Percentiles rank a stretch among this genome's conserved stretches.
Evolutionary conservation across 2,888 invertebrate species (phyloP).

Genomic region (Cataglyphis altisquamis): DNA sequence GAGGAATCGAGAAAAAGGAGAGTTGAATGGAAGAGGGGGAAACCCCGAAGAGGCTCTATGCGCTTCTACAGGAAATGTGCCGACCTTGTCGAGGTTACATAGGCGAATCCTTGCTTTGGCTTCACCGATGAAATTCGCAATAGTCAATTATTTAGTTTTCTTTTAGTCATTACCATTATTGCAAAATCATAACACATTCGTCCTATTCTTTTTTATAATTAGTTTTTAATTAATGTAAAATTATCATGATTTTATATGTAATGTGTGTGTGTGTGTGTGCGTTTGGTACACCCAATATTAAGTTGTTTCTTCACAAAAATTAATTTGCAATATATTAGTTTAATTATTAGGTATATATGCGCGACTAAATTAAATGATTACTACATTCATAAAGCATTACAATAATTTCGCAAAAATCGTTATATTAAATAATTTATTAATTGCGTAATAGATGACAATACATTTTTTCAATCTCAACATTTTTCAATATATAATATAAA

Average conservation of each 20-base stretch:
- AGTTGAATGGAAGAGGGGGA: slow-evolving; percentile 59
- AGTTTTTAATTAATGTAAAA: not conserved
- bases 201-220: not conserved
- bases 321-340: not conserved
- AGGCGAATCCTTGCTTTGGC: slow-evolving; percentile 73
- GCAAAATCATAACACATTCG: not conserved
- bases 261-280: no score
- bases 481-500: not conserved
- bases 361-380: not conserved
- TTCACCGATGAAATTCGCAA: slow-evolving; percentile 52
- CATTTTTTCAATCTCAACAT: not conserved
- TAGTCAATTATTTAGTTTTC: not conserved
- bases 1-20: slow-evolving; percentile 13
- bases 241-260: not conserved
- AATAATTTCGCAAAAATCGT: not conserved
- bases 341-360: not conserved
- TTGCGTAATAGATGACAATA: not conserved
- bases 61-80: slow-evolving; percentile 71
- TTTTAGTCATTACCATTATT: not conserved
- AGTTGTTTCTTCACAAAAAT: not conserved
- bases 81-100: slow-evolving; percentile 78
- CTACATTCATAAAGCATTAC: not conserved
- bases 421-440: slow-evolving; percentile 4
- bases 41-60: slow-evolving; percentile 70
- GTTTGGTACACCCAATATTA: not conserved